Base-by-base conservation (phyloP, 2,888 invertebrate genomes). In the Amphipoea lucens region DNA sequence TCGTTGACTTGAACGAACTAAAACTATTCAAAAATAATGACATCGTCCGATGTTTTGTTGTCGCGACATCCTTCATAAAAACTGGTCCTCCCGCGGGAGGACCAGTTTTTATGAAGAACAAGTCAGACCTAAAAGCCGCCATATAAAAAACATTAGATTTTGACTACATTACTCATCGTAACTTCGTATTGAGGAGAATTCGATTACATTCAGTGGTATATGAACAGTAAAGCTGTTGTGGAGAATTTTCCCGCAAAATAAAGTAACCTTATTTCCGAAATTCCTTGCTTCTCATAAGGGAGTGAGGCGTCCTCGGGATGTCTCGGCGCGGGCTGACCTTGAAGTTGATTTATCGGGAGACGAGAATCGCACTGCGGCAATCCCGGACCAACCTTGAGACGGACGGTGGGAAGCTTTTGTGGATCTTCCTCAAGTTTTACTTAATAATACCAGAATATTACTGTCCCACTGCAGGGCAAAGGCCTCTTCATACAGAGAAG, bases 351-450 rank as follows among this genome's bases (percentile, higher is more conserved):
- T 94, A 93, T 94, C 88, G 90, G 89, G 89, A 90, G 90, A 90
- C 84, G 88, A 89, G 91, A 88, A 90, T 93, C 95, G 95, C 95
- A 95, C 90, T 95, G 96, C 96, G 95, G 90, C 91, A 93, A 88
- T 92, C 90, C 84, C 84, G 87, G 86, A 91, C 73, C 71, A 78
- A 88, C 92, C 93, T 93, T 93, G 93, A 89, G 85, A 88, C 86
- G 9, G 7, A 88, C 86, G 9, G 7, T 63, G 42, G 42, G 60
- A 69, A 73, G 63, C 48, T 72, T 83, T 76, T 73, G 65, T 72
- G 68, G 60, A 80, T 76, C 76, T 82, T 84, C 73, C 74, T 67
- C 36, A 82, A 71, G n/a, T 29, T 29, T 74, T 51, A 57, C 36
- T 76, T 57, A 65, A 65, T 65, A 29, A 6, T 62, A 20, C 40